Evolutionary conservation across 2,888 invertebrate species (phyloP).

Genomic region (Dynastes grantii): DNA sequence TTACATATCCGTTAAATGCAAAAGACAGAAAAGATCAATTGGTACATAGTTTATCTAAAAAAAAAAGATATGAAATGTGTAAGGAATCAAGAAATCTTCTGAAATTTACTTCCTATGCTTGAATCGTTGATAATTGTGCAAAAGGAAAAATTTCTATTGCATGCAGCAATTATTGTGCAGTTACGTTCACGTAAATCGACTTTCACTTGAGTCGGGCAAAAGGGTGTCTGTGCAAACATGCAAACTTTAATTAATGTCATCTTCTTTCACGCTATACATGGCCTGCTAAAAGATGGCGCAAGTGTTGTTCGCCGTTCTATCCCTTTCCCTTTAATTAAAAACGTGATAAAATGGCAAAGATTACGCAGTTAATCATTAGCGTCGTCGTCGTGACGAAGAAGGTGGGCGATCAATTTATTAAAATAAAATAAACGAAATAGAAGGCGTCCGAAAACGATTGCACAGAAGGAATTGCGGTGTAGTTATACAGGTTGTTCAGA

Average conservation of each 20-base stretch:
- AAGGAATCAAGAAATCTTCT: too few relatives aligned
- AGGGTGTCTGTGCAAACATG: constrained; percentile 5
- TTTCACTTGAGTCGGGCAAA: constrained; percentile 2
- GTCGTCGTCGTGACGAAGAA: constrained; percentile 1
- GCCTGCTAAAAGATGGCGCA: constrained; percentile 14
- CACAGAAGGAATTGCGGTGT: background rate
- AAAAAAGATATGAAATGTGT: too few relatives aligned
- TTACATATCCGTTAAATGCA: background rate
- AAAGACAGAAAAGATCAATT: background rate
- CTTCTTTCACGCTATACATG: constrained; percentile 6
- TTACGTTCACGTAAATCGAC: background rate
- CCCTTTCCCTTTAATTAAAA: constrained; percentile 41
- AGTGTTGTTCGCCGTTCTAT: constrained; percentile 5
- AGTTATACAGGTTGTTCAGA: too few relatives aligned
- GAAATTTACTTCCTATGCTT: too few relatives aligned
- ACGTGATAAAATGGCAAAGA: constrained; percentile 38
- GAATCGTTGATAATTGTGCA: too few relatives aligned
- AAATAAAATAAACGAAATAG: constrained; percentile 41
- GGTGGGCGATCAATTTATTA: constrained; percentile 36
- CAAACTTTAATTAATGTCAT: constrained; percentile 21
- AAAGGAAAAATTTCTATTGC: background rate
- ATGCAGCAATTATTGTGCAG: constrained; percentile 1
- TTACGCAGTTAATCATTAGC: constrained; percentile 32
- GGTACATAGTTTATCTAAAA: too few relatives aligned
- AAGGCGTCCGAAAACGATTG: background rate